A percentile compares a stretch with the other conserved stretches of the same genome.
These are phyloP conservation scores for Ligdia adustata DNA, from an alignment of 2,888 invertebrate species.

Conservation along the genomic window DNA sequence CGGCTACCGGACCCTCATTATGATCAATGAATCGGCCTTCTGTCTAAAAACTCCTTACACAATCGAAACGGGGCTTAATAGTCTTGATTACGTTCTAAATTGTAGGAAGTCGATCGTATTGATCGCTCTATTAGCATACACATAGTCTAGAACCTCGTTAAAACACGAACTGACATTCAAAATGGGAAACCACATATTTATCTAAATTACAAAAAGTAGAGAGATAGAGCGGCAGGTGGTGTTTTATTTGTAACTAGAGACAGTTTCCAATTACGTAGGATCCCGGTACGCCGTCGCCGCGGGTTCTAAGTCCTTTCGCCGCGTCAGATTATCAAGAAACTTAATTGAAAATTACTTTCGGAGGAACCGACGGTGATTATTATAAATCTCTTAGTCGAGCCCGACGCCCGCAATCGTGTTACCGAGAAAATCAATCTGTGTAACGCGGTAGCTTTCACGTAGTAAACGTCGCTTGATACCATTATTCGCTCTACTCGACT, in stretches of 20 bases:
- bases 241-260: conserved; percentile 64
- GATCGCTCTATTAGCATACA: conserved; percentile 55
- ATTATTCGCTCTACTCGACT: conserved; percentile 6
- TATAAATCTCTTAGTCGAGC: conserved; percentile 70
- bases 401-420: conserved; percentile 48
- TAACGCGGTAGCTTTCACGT: conserved; percentile 63
- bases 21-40: conserved; percentile 79
- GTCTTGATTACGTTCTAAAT: conserved; percentile 63
- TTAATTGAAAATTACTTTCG: conserved; percentile 80
- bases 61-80: conserved; percentile 60
- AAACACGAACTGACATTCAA: conserved; percentile 41
- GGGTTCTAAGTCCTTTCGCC: conserved; percentile 59
- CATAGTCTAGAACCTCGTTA: conserved; percentile 39
- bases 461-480: conserved; percentile 2
- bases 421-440: conserved; percentile 57
- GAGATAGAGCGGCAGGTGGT: conserved; percentile 48
- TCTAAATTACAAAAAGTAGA: conserved; percentile 25
- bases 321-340: conserved; percentile 79
- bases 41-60: conserved; percentile 60
- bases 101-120: conserved; percentile 56
- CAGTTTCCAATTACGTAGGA: conserved; percentile 72
- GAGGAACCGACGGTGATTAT: conserved; percentile 62
- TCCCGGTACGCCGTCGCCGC: conserved; percentile 54
- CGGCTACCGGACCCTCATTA: conserved; percentile 67
- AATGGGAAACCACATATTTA: conserved; percentile 36